Conservation (phyloP, 2,113 vertebrate genomes). For the Mus spicilegus region DNA sequence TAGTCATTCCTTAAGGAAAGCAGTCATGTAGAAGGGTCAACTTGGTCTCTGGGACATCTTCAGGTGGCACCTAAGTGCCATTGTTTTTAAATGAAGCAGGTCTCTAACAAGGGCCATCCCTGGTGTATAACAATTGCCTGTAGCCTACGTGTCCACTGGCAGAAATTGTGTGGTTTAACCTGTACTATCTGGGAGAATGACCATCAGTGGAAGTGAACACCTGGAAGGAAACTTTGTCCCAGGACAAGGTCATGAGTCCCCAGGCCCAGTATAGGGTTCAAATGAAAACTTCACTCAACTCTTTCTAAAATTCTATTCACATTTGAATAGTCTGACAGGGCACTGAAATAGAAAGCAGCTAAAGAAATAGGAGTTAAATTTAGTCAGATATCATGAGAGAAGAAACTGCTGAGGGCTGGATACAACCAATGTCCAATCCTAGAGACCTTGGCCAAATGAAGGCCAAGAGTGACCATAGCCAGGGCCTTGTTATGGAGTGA, state of each 20-base stretch:
- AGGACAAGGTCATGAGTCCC: neutral
- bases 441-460: constrained; percentile 23
- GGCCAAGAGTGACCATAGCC: neutral
- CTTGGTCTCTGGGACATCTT: constrained; percentile 17
- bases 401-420: neutral
- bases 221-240: constrained; percentile 29
- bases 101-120: neutral
- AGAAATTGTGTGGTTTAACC: constrained; percentile 4
- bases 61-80: neutral
- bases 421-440: neutral
- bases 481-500: neutral
- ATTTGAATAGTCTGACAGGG: neutral
- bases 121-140: neutral
- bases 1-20: neutral
- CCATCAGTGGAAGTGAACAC: neutral
- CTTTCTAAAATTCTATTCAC: neutral
- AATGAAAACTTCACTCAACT: neutral
- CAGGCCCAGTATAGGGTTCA: neutral
- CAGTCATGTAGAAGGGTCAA: constrained; percentile 30
- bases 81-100: constrained; percentile 7
- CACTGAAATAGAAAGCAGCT: neutral
- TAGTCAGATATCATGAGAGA: neutral
- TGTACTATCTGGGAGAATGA: neutral
- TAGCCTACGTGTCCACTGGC: neutral
- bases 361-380: neutral